Conservation (phyloP, 2,113 vertebrate species). For the Saguinus imperator region DNA sequence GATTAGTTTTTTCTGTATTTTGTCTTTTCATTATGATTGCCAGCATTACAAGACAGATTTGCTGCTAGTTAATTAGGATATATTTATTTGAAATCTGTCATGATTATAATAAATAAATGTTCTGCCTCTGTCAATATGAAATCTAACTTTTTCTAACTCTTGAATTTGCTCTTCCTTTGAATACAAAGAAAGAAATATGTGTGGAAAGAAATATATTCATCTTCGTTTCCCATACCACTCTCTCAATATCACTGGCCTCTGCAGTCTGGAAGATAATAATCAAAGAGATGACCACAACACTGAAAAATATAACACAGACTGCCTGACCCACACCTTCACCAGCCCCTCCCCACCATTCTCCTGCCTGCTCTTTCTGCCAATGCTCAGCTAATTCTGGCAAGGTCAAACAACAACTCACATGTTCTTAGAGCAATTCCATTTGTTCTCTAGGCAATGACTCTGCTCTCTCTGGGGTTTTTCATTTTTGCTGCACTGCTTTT, state of each 20-base stretch:
- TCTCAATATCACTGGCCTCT: background rate
- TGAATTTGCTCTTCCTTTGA: background rate
- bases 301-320: background rate
- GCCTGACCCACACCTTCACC: background rate
- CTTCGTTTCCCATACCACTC: background rate
- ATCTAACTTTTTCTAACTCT: background rate
- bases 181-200: background rate
- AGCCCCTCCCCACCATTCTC: fast-evolving
- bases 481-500: background rate
- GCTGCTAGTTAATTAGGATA: background rate
- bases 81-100: background rate
- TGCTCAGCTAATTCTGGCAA: background rate
- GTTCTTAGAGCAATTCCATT: background rate
- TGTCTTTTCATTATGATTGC: background rate
- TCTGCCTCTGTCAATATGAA: background rate
- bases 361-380: background rate
- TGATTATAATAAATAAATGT: background rate
- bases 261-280: background rate
- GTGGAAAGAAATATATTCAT: background rate
- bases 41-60: background rate
- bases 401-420: background rate
- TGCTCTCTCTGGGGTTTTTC: background rate
- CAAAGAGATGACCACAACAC: background rate
- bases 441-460: background rate
- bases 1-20: background rate